Conservation (phyloP, 2,113 vertebrate species). For the Coracopsis vasa region DNA sequence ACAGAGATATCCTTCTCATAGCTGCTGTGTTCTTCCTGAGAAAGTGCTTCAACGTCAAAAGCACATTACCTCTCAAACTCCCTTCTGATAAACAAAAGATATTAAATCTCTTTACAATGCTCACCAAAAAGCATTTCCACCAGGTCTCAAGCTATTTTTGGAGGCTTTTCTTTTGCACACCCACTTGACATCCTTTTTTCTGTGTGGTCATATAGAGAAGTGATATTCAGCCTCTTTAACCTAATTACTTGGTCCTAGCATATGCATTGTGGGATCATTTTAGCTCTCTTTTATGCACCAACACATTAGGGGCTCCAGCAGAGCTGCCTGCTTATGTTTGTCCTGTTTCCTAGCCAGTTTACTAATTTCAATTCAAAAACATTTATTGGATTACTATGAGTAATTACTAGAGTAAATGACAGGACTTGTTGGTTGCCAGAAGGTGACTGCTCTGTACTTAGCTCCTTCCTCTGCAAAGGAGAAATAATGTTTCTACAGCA, state of each 20-base stretch:
- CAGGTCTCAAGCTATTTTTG: not conserved
- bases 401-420: not conserved
- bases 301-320: not conserved
- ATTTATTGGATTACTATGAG: not conserved
- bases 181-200: not conserved
- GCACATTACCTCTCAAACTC: not conserved
- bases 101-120: not conserved
- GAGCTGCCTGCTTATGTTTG: not conserved
- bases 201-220: not conserved
- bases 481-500: not conserved
- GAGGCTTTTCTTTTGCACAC: not conserved
- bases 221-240: not conserved
- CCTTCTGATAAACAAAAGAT: not conserved
- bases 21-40: not conserved
- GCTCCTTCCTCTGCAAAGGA: not conserved
- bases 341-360: not conserved
- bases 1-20: fast-evolving
- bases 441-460: not conserved
- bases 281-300: not conserved
- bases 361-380: not conserved
- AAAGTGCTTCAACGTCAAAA: not conserved
- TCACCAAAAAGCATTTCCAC: not conserved
- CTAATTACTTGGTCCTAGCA: not conserved
- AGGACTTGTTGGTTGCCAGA: not conserved
- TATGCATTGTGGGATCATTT: not conserved